Conservation (phyloP, 2,113 vertebrate genomes). For the Pycnonotus jocosus region DNA sequence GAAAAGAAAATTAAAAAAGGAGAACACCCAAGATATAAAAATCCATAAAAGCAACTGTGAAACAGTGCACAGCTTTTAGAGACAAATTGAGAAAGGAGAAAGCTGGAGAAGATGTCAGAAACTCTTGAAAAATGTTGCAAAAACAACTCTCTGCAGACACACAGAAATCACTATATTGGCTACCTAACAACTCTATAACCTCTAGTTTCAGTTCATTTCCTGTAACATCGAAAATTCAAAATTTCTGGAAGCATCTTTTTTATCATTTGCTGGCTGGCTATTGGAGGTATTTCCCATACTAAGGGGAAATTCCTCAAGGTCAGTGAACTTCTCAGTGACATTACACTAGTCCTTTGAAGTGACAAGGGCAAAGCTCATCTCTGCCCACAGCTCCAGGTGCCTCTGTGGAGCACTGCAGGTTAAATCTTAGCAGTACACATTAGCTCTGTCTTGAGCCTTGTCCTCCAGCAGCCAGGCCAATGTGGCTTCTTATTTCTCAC, state of each 20-base stretch:
- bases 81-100: not conserved
- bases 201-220: not conserved
- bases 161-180: not conserved
- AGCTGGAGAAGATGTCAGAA: not conserved
- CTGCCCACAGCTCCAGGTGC: not conserved
- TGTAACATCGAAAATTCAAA: not conserved
- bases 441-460: not conserved
- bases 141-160: not conserved
- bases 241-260: not conserved
- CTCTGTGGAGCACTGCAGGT: not conserved
- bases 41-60: not conserved
- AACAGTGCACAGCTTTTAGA: not conserved
- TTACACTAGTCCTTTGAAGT: not conserved
- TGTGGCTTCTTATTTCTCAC: not conserved
- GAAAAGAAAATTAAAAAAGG: not conserved
- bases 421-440: not conserved
- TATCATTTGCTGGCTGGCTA: not conserved
- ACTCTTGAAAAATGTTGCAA: not conserved
- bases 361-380: not conserved
- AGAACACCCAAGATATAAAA: not conserved
- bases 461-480: not conserved
- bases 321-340: not conserved
- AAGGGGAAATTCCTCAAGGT: not conserved
- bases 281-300: not conserved
- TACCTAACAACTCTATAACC: not conserved